Conservation (phyloP, 2,888 invertebrate genomes). For the Barypeithes pellucidus region DNA sequence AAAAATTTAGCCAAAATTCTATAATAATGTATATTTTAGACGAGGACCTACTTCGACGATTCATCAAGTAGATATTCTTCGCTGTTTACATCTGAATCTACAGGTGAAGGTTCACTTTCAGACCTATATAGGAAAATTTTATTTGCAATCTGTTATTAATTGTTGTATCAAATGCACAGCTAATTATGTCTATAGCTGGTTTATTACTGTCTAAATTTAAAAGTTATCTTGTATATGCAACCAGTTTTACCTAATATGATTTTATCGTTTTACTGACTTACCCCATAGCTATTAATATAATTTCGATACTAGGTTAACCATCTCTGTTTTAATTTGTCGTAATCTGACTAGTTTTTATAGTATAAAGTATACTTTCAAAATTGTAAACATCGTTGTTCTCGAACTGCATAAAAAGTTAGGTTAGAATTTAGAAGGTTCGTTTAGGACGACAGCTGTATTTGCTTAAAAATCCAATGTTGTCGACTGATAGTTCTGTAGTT, state of each 20-base stretch:
- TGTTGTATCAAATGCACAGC: too few relatives aligned
- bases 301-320: not conserved
- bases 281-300: not conserved
- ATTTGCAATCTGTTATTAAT: not conserved
- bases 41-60: constrained; percentile 34
- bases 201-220: too few relatives aligned
- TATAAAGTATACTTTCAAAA: too few relatives aligned
- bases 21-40: not conserved
- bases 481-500: not conserved
- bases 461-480: too few relatives aligned
- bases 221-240: too few relatives aligned
- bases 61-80: constrained; percentile 37
- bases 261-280: not conserved
- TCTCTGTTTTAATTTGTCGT: not conserved
- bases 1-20: not conserved
- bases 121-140: constrained; percentile 9
- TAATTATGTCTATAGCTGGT: too few relatives aligned
- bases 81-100: constrained; percentile 8
- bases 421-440: too few relatives aligned
- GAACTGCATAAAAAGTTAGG: too few relatives aligned
- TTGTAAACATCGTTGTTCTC: too few relatives aligned
- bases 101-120: constrained; percentile 13
- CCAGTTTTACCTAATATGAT: not conserved
- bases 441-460: too few relatives aligned
- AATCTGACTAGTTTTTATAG: not conserved